Conservation (phyloP, 2,797 vertebrate species). For the Rhincodon typus region DNA sequence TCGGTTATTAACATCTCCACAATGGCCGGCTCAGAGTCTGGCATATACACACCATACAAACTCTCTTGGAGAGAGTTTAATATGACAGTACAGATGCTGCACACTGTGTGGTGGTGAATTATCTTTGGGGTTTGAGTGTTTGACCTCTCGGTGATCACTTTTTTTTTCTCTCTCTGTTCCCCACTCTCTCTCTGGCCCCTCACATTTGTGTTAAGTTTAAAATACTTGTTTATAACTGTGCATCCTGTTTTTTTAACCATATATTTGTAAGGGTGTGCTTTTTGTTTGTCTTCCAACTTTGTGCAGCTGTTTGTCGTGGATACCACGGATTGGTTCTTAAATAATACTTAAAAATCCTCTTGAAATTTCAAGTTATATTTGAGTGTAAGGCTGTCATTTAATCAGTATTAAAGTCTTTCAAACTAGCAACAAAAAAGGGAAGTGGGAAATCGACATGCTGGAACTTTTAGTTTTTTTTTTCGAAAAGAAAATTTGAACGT, state of each 20-base stretch:
- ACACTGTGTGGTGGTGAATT: not conserved
- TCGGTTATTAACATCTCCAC: not conserved
- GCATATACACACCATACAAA: not conserved
- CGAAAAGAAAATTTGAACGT: not conserved
- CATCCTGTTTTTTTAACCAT: conserved; percentile 66
- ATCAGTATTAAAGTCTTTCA: no score
- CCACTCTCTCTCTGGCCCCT: no score
- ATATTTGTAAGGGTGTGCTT: conserved; percentile 58
- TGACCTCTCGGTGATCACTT: not conserved
- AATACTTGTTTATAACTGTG: conserved; percentile 67
- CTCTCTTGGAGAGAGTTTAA: not conserved
- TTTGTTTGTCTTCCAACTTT: conserved; percentile 41
- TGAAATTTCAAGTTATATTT: not conserved
- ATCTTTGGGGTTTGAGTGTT: not conserved
- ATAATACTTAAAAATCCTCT: not conserved
- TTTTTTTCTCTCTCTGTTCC: not conserved
- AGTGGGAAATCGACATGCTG: not conserved
- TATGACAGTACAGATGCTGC: not conserved
- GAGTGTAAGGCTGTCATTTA: no score
- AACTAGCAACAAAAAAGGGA: not conserved
- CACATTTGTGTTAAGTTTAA: no score
- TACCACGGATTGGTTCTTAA: not conserved
- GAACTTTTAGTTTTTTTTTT: not conserved
- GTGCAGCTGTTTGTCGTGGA: conserved; percentile 42
- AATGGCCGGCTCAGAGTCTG: not conserved